Evolutionary conservation across 2,113 vertebrate species (phyloP), one percentile per base, ranked within the genome.

Genomic region (Xiphias gladius): DNA sequence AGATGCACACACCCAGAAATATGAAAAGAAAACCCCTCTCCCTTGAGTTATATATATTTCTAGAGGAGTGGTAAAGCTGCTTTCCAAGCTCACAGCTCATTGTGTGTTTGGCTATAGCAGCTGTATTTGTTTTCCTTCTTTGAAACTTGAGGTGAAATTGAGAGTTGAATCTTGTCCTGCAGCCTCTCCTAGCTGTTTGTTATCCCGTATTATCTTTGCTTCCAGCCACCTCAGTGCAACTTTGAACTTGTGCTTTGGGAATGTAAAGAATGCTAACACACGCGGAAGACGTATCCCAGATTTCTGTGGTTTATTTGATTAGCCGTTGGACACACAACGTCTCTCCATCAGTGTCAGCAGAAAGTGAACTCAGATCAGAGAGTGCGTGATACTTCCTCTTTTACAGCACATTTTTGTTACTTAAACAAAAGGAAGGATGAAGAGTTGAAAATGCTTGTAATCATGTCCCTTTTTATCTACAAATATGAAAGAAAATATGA

Each of bases 231-330:
- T 24, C 17, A 9, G 0, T 55, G n/a, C 2, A 67, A 32, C 68
- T 67, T 73, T 83, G 76, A 83, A 80, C 79, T 73, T 59, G 73
- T 13, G 54, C 35, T 48, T 32, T 26, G 39, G 70, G 80, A 86
- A 80, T 86, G 69, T 37, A 26, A 77, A 61, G 68, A 83, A 88
- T 80, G 64, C 75, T 14, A 63, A 79, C 67, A 22, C 35, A 20
- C 19, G 4, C 26, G 1, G 64, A 35, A n/a, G 30, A 63, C 5
- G 9, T 68, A 28, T 52, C 48, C 13, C 30, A 43, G 12, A 26
- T 63, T 30, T 50, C 32, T 48, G 37, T 61, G 22, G 74, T 74
- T 71, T 66, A 55, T 74, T 62, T 77, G 24, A 65, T 17, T 12
- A n/a, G 8, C 9, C 24, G 26, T 57, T 43, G 30, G 57, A 63